Evolutionary conservation across 2,113 vertebrate species (phyloP).

Genomic region (Setophaga kirtlandii): DNA sequence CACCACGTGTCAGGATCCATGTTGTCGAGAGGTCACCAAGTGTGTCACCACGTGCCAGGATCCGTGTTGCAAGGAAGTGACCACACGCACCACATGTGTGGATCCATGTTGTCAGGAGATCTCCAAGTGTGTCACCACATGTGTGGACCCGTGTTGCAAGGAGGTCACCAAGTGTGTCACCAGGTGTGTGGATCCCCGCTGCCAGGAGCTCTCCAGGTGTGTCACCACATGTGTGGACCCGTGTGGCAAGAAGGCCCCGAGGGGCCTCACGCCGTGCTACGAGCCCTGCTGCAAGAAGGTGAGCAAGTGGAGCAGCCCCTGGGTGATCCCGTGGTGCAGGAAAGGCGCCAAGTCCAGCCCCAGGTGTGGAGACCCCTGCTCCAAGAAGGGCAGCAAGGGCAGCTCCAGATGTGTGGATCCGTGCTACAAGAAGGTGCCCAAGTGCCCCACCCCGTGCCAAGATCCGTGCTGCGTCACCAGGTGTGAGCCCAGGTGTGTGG

Average conservation of each 20-base stretch:
- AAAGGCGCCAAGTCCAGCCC: not conserved
- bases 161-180: not conserved
- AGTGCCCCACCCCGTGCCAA: not conserved
- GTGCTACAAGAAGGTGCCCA: accelerated
- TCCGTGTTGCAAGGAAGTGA: accelerated
- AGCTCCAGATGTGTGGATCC: not conserved
- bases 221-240: not conserved
- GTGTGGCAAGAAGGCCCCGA: not conserved
- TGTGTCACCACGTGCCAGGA: not conserved
- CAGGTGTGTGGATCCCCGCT: accelerated
- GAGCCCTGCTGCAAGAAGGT: not conserved
- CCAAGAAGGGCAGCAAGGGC: not conserved
- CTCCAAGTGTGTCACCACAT: not conserved
- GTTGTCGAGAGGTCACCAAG: not conserved
- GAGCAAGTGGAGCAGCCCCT: not conserved
- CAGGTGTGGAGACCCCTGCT: not conserved
- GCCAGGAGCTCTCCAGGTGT: not conserved
- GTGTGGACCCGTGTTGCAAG: not conserved
- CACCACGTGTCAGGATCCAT: not conserved
- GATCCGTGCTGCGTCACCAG: not conserved
- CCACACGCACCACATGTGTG: no score
- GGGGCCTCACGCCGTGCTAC: not conserved
- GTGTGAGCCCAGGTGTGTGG: not conserved
- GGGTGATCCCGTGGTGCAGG: not conserved
- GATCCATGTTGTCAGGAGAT: accelerated